Conservation (phyloP, 2,888 invertebrate species). For the Fissipunctia ypsillon region DNA sequence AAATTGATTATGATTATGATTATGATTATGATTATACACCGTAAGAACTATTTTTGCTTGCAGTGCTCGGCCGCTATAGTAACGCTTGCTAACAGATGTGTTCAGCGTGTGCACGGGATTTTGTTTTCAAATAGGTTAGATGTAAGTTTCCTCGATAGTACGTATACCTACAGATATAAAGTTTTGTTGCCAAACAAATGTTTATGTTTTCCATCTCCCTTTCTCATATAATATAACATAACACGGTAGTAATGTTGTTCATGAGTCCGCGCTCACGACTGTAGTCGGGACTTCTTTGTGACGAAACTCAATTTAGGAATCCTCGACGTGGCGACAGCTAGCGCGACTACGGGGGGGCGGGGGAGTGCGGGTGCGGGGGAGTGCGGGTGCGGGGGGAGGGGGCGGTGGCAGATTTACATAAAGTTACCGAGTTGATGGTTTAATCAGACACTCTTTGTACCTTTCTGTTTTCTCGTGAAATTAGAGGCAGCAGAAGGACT, state of each 20-base stretch:
- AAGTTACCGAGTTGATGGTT: slow-evolving; percentile 19
- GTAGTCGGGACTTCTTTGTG: slow-evolving; percentile 13
- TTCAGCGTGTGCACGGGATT: too few species aligned
- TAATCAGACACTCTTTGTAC: slow-evolving; percentile 16
- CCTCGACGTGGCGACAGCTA: slow-evolving; percentile 5
- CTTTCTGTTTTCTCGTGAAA: not conserved
- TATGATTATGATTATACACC: too few species aligned
- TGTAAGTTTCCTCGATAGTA: too few species aligned
- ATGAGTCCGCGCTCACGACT: slow-evolving; percentile 7
- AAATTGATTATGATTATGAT: too few species aligned
- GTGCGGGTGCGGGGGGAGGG: too few species aligned
- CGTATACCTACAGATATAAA: not conserved
- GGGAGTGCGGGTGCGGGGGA: not conserved
- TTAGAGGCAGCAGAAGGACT: not conserved
- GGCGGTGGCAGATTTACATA: slow-evolving; percentile 8
- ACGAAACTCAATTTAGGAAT: slow-evolving; percentile 33
- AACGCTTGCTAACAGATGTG: too few species aligned
- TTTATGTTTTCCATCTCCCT: not conserved
- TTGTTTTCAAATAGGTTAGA: too few species aligned
- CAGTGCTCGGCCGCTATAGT: too few species aligned
- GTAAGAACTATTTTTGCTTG: too few species aligned
- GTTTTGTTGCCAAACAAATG: not conserved
- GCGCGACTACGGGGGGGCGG: not conserved
- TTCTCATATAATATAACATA: not conserved
- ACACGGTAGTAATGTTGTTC: slow-evolving; percentile 26